These are phyloP conservation scores for Therioaphis trifolii DNA, from an alignment of 2,888 invertebrate species.

Conservation along the genomic window DNA sequence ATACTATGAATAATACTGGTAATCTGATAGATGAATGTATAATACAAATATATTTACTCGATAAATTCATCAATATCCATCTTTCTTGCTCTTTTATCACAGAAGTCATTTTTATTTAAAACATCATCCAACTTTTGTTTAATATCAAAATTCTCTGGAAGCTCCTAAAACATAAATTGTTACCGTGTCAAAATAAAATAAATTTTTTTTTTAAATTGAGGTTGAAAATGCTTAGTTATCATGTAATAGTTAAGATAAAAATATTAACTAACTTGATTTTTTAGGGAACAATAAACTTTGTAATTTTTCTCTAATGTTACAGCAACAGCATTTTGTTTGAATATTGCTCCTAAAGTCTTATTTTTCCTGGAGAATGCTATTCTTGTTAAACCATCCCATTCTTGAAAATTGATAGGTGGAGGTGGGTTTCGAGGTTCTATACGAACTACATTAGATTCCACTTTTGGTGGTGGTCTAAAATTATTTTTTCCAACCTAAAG, in stretches of 20 bases:
- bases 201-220: too few relatives aligned
- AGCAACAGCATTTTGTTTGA: conserved; percentile 86
- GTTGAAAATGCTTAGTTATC: too few relatives aligned
- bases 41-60: conserved; percentile 70
- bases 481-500: conserved; percentile 94
- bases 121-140: conserved; percentile 83
- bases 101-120: conserved; percentile 76
- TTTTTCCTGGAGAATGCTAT: conserved; percentile 96
- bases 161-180: conserved; percentile 71
- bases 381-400: conserved; percentile 98
- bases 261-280: conserved; percentile 76
- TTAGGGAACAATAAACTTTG: conserved; percentile 85
- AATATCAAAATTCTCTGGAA: conserved; percentile 83
- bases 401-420: conserved; percentile 93
- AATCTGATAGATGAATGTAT: not conserved
- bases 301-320: conserved; percentile 92
- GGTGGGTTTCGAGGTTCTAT: conserved; percentile 98
- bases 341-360: conserved; percentile 91
- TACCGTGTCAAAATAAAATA: too few relatives aligned
- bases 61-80: conserved; percentile 99
- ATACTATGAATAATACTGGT: too few relatives aligned
- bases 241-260: not conserved
- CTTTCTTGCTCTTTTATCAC: conserved; percentile 84
- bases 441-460: conserved; percentile 97
- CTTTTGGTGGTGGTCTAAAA: conserved; percentile 98